Base-by-base conservation (phyloP, 2,113 vertebrate species). In the Ploceus nigricollis region DNA sequence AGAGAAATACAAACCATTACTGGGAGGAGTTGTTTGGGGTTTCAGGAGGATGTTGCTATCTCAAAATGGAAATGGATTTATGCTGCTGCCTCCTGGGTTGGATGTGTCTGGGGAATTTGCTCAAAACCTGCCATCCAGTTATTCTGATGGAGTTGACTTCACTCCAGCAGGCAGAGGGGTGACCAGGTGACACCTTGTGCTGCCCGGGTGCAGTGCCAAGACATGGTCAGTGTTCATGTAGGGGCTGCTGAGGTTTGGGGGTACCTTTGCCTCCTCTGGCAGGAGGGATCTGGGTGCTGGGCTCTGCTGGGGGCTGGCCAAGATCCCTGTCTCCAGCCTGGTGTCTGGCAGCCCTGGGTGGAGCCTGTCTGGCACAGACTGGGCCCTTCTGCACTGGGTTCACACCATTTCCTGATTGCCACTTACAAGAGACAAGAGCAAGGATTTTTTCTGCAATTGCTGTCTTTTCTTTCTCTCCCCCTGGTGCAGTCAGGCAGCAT, bases 171-270 rank as follows among this genome's bases (percentile, higher is more conserved):
- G 39, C 57, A 48, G 23, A 60, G 83, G 15, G 44, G 9, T 42
- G 68, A 4, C 20, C 70, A 66, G 60, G 28, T 40, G 17, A 22
- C 48, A 9, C 76, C 15, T 39, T 18, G 44, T 35, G 61, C 16
- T 40, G n/a, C 11, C 24, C n/a, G 56, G n/a, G 22, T 48, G 11
- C 30, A 25, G 45, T 33, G 54, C 73, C 39, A 31, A 11, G 39
- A 9, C 9, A 3, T 0, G 17, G 23, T 5, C 58, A 25, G 42
- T 4, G 8, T 5, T 72, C 33, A 3, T 72, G 16, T 20, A 9
- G 65, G n/a, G 24, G 18, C 57, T 92, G 77, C 72, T 56, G 86
- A 48, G 65, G 5, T 78, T 45, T 51, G 35, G 45, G 71, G 37
- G 27, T 16, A 1, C 51, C 56, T 60, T 11, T 19, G 23, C 35